A percentile compares a stretch with the other conserved stretches of the same genome.
These are phyloP conservation scores for Siniperca obscura DNA, from an alignment of 2,797 vertebrate species.

Conservation along the genomic window DNA sequence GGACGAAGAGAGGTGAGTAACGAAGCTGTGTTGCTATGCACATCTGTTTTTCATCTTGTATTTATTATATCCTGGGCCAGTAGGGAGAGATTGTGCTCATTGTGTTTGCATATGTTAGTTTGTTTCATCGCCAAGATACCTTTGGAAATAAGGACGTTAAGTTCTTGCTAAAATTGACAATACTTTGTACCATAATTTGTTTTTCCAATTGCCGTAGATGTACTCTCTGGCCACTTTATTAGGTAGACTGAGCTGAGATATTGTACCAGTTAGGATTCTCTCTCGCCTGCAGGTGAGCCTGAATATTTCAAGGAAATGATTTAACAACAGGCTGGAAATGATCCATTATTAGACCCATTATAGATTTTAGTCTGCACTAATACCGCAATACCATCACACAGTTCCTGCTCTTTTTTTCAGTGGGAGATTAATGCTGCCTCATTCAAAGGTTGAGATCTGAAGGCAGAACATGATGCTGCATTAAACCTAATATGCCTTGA, in stretches of 20 bases:
- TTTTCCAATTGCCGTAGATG: not conserved
- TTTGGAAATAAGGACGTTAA: not conserved
- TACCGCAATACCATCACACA: not conserved
- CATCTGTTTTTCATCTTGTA: not conserved
- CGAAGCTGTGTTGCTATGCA: slow-evolving; percentile 15
- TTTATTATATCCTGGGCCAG: not conserved
- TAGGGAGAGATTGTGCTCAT: not conserved
- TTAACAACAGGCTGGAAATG: not conserved
- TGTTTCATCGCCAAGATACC: not conserved
- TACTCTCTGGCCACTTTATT: not conserved
- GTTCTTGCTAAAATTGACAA: not conserved
- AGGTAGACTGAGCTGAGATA: not conserved
- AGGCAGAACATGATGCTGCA: not conserved
- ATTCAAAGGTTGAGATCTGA: not conserved
- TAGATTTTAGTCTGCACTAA: not conserved
- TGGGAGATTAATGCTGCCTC: not conserved
- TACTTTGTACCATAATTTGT: not conserved
- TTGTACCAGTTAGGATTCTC: not conserved
- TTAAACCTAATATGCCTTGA: not conserved
- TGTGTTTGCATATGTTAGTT: not conserved
- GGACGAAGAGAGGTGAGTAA: slow-evolving; percentile 94
- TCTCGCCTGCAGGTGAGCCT: not conserved
- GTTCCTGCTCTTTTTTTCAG: not conserved
- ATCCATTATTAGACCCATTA: not conserved
- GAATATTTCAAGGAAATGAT: not conserved